phyloP scores from a whole-genome alignment of 2,113 vertebrate species.

The Leiothrix lutea region DNA sequence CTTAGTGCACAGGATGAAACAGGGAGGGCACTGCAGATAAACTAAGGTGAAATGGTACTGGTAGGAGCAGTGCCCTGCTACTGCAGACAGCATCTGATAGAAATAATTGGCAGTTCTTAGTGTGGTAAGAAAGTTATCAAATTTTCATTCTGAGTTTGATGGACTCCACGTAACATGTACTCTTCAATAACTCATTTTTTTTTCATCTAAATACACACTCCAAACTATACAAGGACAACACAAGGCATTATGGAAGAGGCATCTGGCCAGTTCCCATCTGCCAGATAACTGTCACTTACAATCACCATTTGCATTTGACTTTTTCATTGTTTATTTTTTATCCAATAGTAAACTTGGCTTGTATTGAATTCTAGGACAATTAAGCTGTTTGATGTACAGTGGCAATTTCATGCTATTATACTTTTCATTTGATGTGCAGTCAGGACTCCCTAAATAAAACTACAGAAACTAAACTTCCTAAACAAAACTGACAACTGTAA shows the following conservation, averaged over 20 bases:
- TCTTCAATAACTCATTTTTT: not conserved
- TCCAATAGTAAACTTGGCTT: not conserved
- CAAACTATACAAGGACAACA: not conserved
- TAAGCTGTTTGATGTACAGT: not conserved
- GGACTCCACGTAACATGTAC: not conserved
- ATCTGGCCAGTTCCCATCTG: not conserved
- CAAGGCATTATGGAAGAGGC: not conserved
- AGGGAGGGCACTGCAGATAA: not conserved
- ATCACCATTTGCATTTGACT: not conserved
- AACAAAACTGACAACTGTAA: not conserved
- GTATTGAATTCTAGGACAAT: not conserved
- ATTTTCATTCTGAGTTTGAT: not conserved
- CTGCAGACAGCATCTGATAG: not conserved
- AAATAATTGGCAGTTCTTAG: not conserved
- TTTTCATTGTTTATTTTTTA: not conserved
- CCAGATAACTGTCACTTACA: not conserved
- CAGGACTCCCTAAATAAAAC: not conserved
- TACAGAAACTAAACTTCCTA: not conserved
- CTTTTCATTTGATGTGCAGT: not conserved
- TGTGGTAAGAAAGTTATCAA: not conserved
- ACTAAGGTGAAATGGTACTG: not conserved
- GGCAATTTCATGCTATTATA: not conserved
- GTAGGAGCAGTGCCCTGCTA: not conserved
- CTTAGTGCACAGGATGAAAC: not conserved
- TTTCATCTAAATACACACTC: not conserved